Conservation (phyloP, 1,140 invertebrate genomes). For the Drosophila mayri region DNA sequence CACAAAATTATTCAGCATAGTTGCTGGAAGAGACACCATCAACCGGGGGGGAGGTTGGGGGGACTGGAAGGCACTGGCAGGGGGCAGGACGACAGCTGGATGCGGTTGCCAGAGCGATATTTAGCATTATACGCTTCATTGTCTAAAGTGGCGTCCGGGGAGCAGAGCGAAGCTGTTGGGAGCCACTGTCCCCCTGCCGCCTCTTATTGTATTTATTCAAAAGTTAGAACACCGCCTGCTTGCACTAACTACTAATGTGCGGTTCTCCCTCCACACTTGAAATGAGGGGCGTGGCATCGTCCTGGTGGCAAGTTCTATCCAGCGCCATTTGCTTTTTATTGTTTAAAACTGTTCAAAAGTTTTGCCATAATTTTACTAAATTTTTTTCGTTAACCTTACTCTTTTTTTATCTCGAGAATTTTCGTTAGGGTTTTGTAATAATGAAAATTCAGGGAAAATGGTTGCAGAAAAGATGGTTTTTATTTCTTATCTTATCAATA, state of each 20-base stretch:
- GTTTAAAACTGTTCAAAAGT: constrained; percentile 79
- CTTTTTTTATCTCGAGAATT: constrained; percentile 31
- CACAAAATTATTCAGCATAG: constrained; percentile 77
- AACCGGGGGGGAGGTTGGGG: not conserved
- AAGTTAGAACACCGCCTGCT: constrained; percentile 78
- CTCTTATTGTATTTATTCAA: constrained; percentile 78
- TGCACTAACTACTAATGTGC: constrained; percentile 83
- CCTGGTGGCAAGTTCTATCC: constrained; percentile 62
- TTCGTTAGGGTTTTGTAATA: constrained; percentile 24
- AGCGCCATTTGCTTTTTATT: constrained; percentile 80
- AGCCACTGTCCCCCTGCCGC: constrained; percentile 4
- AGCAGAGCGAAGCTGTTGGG: constrained; percentile 12
- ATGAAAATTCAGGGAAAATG: constrained; percentile 21
- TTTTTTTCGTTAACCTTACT: constrained; percentile 36
- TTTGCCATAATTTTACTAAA: constrained; percentile 69
- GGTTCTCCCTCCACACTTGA: constrained; percentile 45
- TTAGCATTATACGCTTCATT: constrained; percentile 82
- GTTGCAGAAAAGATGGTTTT: not conserved
- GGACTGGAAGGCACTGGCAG: not conserved
- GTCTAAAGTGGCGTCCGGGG: constrained; percentile 79
- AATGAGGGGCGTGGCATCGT: constrained; percentile 48
- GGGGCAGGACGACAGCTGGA: constrained; percentile 50
- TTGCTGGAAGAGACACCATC: constrained; percentile 37
- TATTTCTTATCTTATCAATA: not conserved
- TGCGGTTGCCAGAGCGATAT: constrained; percentile 75